Conservation (phyloP, 2,888 invertebrate species). For the Carpatolechia fugitivella region DNA sequence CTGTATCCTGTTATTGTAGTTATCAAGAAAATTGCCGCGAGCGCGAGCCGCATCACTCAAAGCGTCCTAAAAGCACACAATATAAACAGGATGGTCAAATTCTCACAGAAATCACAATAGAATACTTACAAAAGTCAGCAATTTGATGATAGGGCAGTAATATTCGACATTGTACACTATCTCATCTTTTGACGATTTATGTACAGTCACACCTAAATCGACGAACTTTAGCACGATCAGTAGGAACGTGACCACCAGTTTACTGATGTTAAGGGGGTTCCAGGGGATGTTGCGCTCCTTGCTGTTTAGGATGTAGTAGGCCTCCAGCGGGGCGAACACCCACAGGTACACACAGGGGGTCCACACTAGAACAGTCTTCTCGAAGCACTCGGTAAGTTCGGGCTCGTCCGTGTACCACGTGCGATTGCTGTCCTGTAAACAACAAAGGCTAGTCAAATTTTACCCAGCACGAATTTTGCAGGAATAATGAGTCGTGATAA, state of each 20-base stretch:
- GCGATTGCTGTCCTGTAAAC: slow-evolving; percentile 84
- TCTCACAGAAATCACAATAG: background rate
- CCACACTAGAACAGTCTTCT: slow-evolving; percentile 94
- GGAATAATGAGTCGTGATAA: no score
- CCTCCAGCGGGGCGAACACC: slow-evolving; percentile 86
- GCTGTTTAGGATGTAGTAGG: slow-evolving; percentile 86
- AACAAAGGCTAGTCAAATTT: background rate
- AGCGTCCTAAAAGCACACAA: no score
- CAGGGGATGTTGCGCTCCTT: slow-evolving; percentile 89
- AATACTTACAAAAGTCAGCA: slow-evolving; percentile 89
- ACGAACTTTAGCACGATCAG: slow-evolving; percentile 83
- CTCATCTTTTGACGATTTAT: slow-evolving; percentile 72
- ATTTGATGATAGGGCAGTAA: slow-evolving; percentile 87
- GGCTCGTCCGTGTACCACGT: slow-evolving; percentile 92
- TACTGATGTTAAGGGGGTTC: slow-evolving; percentile 84
- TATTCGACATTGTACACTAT: slow-evolving; percentile 84
- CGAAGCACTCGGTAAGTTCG: slow-evolving; percentile 93
- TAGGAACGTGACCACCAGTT: slow-evolving; percentile 82
- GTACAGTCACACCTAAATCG: slow-evolving; percentile 83
- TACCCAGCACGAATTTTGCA: background rate
- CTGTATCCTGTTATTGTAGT: no score
- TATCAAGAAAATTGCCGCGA: no score
- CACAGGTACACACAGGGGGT: slow-evolving; percentile 91
- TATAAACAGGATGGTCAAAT: no score
- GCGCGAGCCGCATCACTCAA: no score